Evolutionary conservation across 2,797 vertebrate genomes (phyloP).

Genomic region (Apodemus agrarius): DNA sequence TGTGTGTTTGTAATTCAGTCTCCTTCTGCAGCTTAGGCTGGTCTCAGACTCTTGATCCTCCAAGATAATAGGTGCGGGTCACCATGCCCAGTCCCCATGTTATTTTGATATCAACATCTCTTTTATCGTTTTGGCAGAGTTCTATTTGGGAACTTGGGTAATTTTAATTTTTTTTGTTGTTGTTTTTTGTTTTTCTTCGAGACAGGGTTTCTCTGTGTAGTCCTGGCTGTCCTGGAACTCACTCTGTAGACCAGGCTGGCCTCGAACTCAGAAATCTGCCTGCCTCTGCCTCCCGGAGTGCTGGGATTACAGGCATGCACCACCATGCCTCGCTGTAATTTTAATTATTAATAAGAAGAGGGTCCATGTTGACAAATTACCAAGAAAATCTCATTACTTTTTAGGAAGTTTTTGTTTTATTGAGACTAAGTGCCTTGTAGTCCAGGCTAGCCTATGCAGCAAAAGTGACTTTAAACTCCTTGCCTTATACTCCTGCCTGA

Average conservation of each 20-base stretch:
- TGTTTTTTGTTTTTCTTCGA: no score
- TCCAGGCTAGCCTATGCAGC: no score
- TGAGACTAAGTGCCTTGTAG: not conserved
- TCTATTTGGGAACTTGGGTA: not conserved
- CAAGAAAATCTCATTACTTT: not conserved
- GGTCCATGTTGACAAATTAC: conserved; percentile 16
- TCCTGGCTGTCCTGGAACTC: no score
- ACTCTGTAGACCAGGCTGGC: no score
- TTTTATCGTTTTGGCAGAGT: conserved; percentile 5
- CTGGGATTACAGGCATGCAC: no score
- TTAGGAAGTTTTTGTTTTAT: not conserved
- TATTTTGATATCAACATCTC: conserved; percentile 12
- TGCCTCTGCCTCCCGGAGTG: no score
- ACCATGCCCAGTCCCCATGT: not conserved
- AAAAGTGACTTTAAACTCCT: not conserved
- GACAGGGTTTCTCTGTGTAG: no score
- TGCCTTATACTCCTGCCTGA: not conserved
- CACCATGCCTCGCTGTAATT: no score
- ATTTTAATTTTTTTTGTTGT: no score
- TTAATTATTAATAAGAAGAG: not conserved
- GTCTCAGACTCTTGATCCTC: not conserved
- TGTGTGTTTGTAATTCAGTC: not conserved
- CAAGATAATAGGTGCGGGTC: not conserved
- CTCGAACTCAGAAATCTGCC: no score
- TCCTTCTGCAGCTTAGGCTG: not conserved